Evolutionary conservation across 2,113 vertebrate genomes (phyloP), one percentile per base, ranked within the genome.

Genomic region (Hassar affinis): DNA sequence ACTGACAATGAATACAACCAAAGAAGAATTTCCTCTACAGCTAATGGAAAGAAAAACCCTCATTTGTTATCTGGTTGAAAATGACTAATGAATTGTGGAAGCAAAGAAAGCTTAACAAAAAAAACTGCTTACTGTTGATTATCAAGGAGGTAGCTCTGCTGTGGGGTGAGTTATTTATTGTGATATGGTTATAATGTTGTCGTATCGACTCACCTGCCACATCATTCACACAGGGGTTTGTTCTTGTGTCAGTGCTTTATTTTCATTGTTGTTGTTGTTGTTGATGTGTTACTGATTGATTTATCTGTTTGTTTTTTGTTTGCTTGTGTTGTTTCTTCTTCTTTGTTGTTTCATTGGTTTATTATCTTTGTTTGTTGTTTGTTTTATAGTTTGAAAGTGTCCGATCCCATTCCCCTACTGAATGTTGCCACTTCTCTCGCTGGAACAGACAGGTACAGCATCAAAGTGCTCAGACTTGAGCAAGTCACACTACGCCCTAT

Each of bases 361-460:
- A 74, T 54, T 54, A 59, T 74, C 33, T 72, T 56, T 38, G 4
- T 45, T 38, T 62, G 27, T 86, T 79, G 92, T 91, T 90, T 89
- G 90, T 93, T 91, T 94, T 95, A 92, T 96, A 99, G 98, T 98
- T 97, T 94, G 94, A 95, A 91, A 96, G 94, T 93, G 94, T 93
- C 91, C 96, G 95, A 92, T 96, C 97, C 90, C 94, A 95, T 90
- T 98, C 97, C 94, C 96, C 96, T 88, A 94, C 95, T 93, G 96
- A 98, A 93, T 99, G 98, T 96, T 99, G 98, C 94, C 96, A 94
- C 94, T 96, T 98, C 94, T 94, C 96, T 90, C 97, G 96, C 86
- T 97, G 97, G 97, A 98, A 95, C 95, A 96, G 96, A 98, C 98
- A 99, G 97, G 98, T 98, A 98, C 64, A 81, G 25, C 54, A 54